Percentiles rank a stretch among this genome's conserved stretches.
Conservation (phyloP, 2,113 vertebrate genomes). For the Hucho hucho region DNA sequence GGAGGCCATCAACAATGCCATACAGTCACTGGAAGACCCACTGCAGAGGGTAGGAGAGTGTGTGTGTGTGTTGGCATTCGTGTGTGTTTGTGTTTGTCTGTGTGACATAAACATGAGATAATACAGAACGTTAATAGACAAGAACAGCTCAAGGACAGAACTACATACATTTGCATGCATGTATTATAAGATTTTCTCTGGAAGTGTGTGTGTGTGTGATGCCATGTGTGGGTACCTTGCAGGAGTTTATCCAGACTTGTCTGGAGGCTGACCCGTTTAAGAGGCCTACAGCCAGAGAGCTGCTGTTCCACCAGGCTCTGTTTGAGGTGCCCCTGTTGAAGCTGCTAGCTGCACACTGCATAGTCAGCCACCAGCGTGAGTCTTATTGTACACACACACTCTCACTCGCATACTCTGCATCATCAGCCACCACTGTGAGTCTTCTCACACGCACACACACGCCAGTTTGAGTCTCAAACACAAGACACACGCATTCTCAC, state of each 20-base stretch:
- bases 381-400: constrained; percentile 27
- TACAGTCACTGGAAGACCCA: constrained; percentile 91
- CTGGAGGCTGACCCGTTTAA: constrained; percentile 83
- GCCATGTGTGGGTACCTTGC: background rate
- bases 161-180: background rate
- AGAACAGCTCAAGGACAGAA: too few species aligned
- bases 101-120: background rate
- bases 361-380: constrained; percentile 95
- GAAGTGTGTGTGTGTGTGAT: constrained; percentile 23
- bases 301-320: constrained; percentile 92
- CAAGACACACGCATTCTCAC: background rate
- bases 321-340: constrained; percentile 95
- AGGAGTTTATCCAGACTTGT: constrained; percentile 97
- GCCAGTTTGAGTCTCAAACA: background rate
- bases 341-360: constrained; percentile 92
- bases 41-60: constrained; percentile 85
- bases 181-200: background rate
- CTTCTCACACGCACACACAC: constrained; percentile 2
- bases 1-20: constrained; percentile 93
- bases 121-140: too few species aligned
- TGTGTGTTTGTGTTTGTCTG: background rate
- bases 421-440: too few species aligned
- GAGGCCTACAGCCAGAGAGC: constrained; percentile 89
- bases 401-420: too few species aligned
- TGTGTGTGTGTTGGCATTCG: too few species aligned